Conservation (phyloP, 2,797 vertebrate genomes). For the Diplodus puntazzo region DNA sequence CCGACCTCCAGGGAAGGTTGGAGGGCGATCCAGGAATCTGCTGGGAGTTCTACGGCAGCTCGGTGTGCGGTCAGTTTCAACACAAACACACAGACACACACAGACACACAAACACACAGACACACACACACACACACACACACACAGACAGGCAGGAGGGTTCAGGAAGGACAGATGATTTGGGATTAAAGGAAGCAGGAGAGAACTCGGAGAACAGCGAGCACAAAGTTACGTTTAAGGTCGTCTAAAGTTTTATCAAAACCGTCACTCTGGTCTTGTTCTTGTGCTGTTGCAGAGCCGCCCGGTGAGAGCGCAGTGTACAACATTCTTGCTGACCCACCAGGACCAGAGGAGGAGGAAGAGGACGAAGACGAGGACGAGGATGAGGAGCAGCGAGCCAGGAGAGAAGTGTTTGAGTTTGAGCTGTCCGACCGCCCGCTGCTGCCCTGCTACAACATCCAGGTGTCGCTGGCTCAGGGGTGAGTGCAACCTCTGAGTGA, state of each 20-base stretch:
- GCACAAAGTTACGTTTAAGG: background rate
- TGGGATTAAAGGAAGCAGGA: background rate
- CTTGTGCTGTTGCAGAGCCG: constrained; percentile 48
- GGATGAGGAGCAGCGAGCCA: constrained; percentile 52
- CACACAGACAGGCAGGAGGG: no score
- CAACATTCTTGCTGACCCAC: constrained; percentile 63
- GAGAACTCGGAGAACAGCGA: background rate
- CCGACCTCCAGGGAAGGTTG: constrained; percentile 90
- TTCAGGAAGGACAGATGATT: background rate
- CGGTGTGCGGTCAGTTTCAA: constrained; percentile 88
- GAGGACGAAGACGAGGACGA: constrained; percentile 52
- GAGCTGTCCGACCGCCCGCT: constrained; percentile 72
- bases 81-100: constrained; percentile 21
- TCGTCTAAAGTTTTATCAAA: background rate
- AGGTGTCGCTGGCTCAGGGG: constrained; percentile 56
- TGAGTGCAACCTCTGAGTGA: constrained; percentile 22
- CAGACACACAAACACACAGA: background rate
- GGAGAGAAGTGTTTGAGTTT: constrained; percentile 77
- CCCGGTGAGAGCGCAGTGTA: constrained; percentile 30
- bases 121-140: no score
- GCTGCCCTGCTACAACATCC: constrained; percentile 72
- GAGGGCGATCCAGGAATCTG: constrained; percentile 85
- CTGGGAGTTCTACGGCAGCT: constrained; percentile 93
- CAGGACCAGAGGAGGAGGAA: constrained; percentile 67
- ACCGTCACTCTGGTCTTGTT: background rate